These are phyloP conservation scores for Melitaea athalia DNA, from an alignment of 2,888 invertebrate species.

Conservation along the genomic window DNA sequence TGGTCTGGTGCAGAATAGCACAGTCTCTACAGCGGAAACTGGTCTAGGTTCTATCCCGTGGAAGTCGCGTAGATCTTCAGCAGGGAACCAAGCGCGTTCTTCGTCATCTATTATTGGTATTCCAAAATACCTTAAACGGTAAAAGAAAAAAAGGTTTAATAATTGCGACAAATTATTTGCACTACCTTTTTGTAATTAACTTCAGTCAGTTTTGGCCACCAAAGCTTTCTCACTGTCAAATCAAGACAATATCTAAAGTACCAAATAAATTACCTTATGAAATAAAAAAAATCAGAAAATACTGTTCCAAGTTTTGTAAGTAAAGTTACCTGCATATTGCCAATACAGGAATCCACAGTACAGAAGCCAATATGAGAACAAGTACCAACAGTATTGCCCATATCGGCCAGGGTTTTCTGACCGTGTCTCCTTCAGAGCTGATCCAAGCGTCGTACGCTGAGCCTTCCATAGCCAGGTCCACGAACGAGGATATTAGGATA, in stretches of 20 bases:
- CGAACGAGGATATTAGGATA: constrained; percentile 91
- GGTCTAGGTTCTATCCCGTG: constrained; percentile 90
- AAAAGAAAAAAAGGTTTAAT: neutral
- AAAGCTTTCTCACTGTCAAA: no score
- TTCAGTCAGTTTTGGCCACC: no score
- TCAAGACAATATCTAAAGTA: no score
- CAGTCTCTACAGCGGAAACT: constrained; percentile 88
- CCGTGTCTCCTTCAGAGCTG: constrained; percentile 86
- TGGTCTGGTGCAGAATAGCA: constrained; percentile 91
- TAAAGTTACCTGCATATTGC: constrained; percentile 88
- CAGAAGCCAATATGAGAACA: constrained; percentile 88
- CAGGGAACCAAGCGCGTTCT: constrained; percentile 96
- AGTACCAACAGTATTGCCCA: constrained; percentile 91
- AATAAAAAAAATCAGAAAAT: no score
- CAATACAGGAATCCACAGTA: constrained; percentile 93
- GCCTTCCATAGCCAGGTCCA: constrained; percentile 90
- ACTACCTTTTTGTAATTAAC: no score
- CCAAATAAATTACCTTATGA: neutral
- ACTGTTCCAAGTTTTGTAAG: neutral
- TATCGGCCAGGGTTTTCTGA: constrained; percentile 91
- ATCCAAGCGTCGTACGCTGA: constrained; percentile 94
- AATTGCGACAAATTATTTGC: neutral
- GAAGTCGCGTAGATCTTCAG: constrained; percentile 92
- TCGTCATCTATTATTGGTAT: constrained; percentile 92
- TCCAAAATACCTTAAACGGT: constrained; percentile 86